These are phyloP conservation scores for Drosophila varians DNA, from an alignment of 1,140 invertebrate genomes.

Conservation along the genomic window DNA sequence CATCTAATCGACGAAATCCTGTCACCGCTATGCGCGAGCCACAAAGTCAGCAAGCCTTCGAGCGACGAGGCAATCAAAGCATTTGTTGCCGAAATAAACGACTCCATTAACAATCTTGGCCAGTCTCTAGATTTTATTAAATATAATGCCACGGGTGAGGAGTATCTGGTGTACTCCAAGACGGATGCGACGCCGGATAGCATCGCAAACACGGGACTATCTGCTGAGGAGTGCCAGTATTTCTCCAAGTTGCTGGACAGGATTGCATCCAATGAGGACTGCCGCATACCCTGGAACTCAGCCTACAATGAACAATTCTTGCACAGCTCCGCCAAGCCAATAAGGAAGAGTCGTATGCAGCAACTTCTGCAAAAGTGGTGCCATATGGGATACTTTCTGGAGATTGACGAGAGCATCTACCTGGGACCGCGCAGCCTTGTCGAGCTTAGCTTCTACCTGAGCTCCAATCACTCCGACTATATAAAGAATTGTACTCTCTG, in stretches of 20 bases:
- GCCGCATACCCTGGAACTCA: slow-evolving; percentile 49
- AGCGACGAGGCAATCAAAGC: slow-evolving; percentile 33
- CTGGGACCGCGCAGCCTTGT: slow-evolving; percentile 60
- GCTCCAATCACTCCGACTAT: slow-evolving; percentile 40
- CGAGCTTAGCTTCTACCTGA: slow-evolving; percentile 57
- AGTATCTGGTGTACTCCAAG: slow-evolving; percentile 61
- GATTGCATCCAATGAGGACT: slow-evolving; percentile 39
- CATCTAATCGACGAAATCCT: slow-evolving; percentile 51
- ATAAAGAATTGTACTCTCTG: slow-evolving; percentile 62
- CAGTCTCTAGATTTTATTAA: slow-evolving; percentile 50
- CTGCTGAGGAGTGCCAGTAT: slow-evolving; percentile 60
- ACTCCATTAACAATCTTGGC: slow-evolving; percentile 24
- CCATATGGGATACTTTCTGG: slow-evolving; percentile 59
- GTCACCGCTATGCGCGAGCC: slow-evolving; percentile 35
- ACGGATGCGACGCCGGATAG: slow-evolving; percentile 52
- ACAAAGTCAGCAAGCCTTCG: slow-evolving; percentile 44
- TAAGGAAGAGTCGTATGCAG: slow-evolving; percentile 55
- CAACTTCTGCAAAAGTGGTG: slow-evolving; percentile 45
- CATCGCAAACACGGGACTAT: slow-evolving; percentile 35
- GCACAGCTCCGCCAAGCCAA: slow-evolving; percentile 10
- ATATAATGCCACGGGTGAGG: slow-evolving; percentile 41
- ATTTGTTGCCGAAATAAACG: slow-evolving; percentile 48
- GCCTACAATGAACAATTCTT: slow-evolving; percentile 41
- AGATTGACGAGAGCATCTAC: slow-evolving; percentile 44
- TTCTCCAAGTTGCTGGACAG: slow-evolving; percentile 59